These are phyloP conservation scores for Drosophila takahashii DNA, from an alignment of 1,140 invertebrate species.

Conservation along the genomic window DNA sequence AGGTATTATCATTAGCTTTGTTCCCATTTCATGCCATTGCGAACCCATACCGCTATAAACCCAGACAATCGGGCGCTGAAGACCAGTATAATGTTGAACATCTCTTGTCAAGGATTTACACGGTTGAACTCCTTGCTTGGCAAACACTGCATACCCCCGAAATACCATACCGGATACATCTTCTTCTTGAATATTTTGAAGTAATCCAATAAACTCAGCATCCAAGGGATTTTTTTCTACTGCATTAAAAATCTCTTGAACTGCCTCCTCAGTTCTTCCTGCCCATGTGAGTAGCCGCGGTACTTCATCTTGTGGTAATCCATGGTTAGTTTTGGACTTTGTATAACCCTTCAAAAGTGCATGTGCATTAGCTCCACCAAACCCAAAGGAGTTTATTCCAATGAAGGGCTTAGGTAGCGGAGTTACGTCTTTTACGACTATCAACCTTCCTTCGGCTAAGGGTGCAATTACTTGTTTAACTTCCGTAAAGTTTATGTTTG, in stretches of 20 bases:
- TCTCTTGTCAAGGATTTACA: conserved; percentile 84
- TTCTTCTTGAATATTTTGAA: conserved; percentile 86
- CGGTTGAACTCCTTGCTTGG: conserved; percentile 85
- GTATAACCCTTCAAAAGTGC: conserved; percentile 88
- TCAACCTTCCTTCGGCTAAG: conserved; percentile 89
- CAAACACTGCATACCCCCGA: conserved; percentile 86
- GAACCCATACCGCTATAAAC: conserved; percentile 96
- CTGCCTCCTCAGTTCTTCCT: conserved; percentile 87
- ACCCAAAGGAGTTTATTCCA: conserved; percentile 94
- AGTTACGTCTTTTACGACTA: conserved; percentile 89
- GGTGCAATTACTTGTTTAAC: conserved; percentile 91
- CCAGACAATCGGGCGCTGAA: conserved; percentile 91
- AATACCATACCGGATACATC: conserved; percentile 87
- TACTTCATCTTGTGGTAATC: conserved; percentile 85
- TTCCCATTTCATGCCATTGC: conserved; percentile 94
- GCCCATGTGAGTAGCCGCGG: conserved; percentile 86
- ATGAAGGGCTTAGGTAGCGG: conserved; percentile 87
- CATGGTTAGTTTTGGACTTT: conserved; percentile 86
- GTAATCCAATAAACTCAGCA: conserved; percentile 86
- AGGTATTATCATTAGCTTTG: conserved; percentile 87
- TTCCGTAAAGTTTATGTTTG: conserved; percentile 91
- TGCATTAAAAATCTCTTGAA: conserved; percentile 89
- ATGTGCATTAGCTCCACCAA: conserved; percentile 92
- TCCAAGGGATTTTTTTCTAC: conserved; percentile 87
- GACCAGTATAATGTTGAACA: conserved; percentile 87